These are phyloP conservation scores for Andricus curvator DNA, from an alignment of 2,888 invertebrate species.

Conservation along the genomic window DNA sequence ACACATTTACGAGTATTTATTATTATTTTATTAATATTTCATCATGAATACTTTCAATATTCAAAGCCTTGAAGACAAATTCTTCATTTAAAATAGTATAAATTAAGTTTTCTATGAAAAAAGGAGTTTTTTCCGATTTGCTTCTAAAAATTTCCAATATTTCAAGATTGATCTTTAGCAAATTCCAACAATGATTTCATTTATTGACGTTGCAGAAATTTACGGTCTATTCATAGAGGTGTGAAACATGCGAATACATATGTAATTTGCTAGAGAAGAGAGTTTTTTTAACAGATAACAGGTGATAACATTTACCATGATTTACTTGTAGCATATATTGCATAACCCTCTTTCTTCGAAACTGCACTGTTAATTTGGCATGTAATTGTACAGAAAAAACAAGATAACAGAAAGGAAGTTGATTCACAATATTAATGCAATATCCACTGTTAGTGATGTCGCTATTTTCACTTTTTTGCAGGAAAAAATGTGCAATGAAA, in stretches of 20 bases:
- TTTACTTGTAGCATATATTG: conserved; percentile 27
- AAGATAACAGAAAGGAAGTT: conserved; percentile 23
- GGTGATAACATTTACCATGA: background rate
- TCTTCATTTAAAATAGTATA: too few species aligned
- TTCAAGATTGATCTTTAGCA: background rate
- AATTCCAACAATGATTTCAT: background rate
- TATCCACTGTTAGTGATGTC: background rate
- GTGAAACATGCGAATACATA: conserved; percentile 19
- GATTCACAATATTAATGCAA: conserved; percentile 9
- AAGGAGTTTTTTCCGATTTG: background rate
- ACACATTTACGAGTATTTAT: too few species aligned
- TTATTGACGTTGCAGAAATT: background rate
- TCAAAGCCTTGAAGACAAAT: too few species aligned
- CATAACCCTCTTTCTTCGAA: conserved; percentile 1
- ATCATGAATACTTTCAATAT: too few species aligned
- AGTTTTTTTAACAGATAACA: conserved; percentile 30
- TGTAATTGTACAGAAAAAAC: background rate
- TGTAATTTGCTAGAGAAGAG: conserved; percentile 3
- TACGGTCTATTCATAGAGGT: conserved; percentile 5
- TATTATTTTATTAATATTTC: too few species aligned
- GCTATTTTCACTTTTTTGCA: background rate
- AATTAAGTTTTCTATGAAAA: too few species aligned
- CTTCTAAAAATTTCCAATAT: background rate
- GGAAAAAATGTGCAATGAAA: background rate
- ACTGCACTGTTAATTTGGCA: background rate